Percentiles rank a stretch among this genome's conserved stretches.
Conservation (phyloP, 2,113 vertebrate species). For the Chiloscyllium plagiosum region DNA sequence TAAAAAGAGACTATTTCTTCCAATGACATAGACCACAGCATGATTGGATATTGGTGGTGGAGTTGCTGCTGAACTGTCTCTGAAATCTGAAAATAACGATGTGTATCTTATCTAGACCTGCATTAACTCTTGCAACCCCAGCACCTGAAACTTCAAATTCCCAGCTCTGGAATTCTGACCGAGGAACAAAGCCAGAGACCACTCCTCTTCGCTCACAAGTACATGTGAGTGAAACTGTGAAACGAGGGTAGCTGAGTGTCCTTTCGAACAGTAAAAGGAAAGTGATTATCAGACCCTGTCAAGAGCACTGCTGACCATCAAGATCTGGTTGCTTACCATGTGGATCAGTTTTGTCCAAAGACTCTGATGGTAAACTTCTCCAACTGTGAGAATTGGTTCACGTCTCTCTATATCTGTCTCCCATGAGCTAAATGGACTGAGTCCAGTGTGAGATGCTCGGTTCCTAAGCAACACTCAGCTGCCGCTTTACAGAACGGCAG, state of each 20-base stretch:
- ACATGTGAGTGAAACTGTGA: not conserved
- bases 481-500: not conserved
- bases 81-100: not conserved
- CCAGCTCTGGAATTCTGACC: not conserved
- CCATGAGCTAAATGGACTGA: not conserved
- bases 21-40: too few relatives aligned
- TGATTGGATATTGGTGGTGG: not conserved
- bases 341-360: not conserved
- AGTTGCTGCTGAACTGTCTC: not conserved
- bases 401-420: not conserved
- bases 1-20: not conserved
- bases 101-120: not conserved
- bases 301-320: not conserved
- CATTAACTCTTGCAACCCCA: not conserved
- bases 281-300: not conserved
- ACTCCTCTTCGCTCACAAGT: not conserved
- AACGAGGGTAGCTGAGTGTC: not conserved
- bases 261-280: not conserved
- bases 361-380: not conserved
- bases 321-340: too few relatives aligned
- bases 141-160: not conserved
- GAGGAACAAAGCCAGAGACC: not conserved
- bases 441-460: not conserved
- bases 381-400: not conserved
- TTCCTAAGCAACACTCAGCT: not conserved